phyloP scores from a whole-genome alignment of 2,888 invertebrate species.

The Diplolepis rosae region DNA sequence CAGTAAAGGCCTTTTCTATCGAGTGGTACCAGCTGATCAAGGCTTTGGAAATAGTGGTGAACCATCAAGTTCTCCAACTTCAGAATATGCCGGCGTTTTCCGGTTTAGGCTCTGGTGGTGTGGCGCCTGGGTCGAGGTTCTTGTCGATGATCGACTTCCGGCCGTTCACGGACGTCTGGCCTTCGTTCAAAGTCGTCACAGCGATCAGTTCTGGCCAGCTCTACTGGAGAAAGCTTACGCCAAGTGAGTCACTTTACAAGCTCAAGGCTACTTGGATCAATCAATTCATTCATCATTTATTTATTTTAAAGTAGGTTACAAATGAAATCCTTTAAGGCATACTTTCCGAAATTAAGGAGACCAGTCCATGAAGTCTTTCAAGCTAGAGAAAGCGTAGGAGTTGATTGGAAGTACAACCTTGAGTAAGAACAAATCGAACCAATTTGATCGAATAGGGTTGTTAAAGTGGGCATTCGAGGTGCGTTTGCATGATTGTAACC shows the following conservation, averaged over 20 bases:
- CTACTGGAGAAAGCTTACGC: conserved; percentile 94
- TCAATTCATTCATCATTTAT: neutral
- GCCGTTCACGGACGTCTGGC: conserved; percentile 90
- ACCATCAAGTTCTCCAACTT: conserved; percentile 71
- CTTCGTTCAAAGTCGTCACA: conserved; percentile 87
- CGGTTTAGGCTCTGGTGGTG: conserved; percentile 96
- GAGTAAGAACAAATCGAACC: conserved; percentile 40
- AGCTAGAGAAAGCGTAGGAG: neutral
- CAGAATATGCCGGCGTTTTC: conserved; percentile 84
- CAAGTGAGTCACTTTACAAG: conserved; percentile 78
- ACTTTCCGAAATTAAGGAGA: neutral
- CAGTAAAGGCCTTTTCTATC: conserved; percentile 90
- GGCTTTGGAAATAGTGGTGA: conserved; percentile 77
- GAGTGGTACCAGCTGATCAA: conserved; percentile 94
- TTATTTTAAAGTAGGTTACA: neutral
- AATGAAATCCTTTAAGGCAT: no score
- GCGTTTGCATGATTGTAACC: conserved; percentile 44
- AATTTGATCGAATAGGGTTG: conserved; percentile 46
- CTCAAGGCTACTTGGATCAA: neutral
- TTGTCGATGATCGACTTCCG: conserved; percentile 92
- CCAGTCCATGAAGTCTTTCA: neutral
- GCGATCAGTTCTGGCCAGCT: conserved; percentile 92
- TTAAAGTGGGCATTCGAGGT: conserved; percentile 57
- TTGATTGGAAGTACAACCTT: conserved; percentile 1
- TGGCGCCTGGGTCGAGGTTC: conserved; percentile 92